Base-by-base conservation (phyloP, 2,113 vertebrate genomes). In the Salvelinus fontinalis region DNA sequence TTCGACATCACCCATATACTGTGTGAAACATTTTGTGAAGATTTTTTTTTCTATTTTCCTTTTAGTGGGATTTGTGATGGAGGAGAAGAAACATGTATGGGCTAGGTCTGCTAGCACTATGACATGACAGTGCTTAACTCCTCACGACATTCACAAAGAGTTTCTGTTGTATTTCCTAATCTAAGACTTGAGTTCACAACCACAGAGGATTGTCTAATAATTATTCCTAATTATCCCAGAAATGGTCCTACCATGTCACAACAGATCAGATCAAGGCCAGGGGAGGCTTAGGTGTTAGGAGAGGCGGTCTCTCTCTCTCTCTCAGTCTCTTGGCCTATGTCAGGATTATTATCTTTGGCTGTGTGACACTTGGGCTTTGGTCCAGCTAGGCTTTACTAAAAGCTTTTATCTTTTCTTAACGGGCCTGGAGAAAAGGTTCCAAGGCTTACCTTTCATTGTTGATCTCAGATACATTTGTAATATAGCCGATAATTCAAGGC, bases 231-330 rank as follows among this genome's bases (percentile, higher is more conserved):
- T 83, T 81, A 79, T 75, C 31, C 69, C 39, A 73, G 75, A 83
- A 84, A 72, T 83, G 86, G 76, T 75, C 74, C 82, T 59, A 78
- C 44, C 69, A 70, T 71, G 69, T 76, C 70, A 71, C 22, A 34
- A 16, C 64, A 77, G 80, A 83, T 84, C 78, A 82, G 81, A 83
- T 83, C 79, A 82, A 77, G 87, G 77, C 80, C 83, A 82, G 75
- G 64, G 34, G 59, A 65, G 20, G 69, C 79, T 83, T 73, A 75
- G 70, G 49, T 29, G 24, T 83, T 74, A 75, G 70, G 49, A 39
- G n/a, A 26, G 57, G 51, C 3, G 12, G 4, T 34, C 34, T 34
- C 34, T 11, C 8, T 44, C 34, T 34, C 5, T 34, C 31, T 34
- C 31, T 48, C 64, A 70, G 67, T 72, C 67, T 79, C 83, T 72